Evolutionary conservation across 2,888 invertebrate genomes (phyloP), one percentile per base, ranked within the genome.

Genomic region (Mycalesis mineus): DNA sequence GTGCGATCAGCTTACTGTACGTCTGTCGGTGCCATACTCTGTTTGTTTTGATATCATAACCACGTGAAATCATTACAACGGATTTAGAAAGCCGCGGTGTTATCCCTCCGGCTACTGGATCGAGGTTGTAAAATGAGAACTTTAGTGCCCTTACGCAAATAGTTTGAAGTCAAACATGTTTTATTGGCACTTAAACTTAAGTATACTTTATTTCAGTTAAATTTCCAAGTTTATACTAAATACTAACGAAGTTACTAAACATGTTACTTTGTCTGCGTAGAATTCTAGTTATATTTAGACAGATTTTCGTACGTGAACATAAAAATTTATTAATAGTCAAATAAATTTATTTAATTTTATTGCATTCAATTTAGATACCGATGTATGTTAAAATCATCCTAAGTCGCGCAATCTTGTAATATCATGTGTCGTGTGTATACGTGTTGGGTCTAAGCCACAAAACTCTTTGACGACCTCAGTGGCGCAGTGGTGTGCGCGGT

Each of bases 11-110:
- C 15, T 11, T 15, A 33, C 9, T 4, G 14, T 1, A 9, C 17
- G 13, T 22, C 11, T n/a, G 33, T 17, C 13, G 13, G 17, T 42
- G 33, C 31, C 42, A 36, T 52, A 47, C 52, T 36, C 22, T 78
- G 78, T 82, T 82, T 83, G 74, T 83, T 84, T 83, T 80, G 67
- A 71, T 78, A 78, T 80, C 72, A 75, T 75, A 73, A 72, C 70
- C 73, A 69, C 70, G 72, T 74, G 74, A 77, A 74, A 68, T 74
- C 69, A 70, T 70, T 67, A 65, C 55, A 55, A 62, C 64, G 55
- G 58, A 66, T 62, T 64, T 65, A 63, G 60, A 62, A 60, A 48
- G 42, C 42, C 47, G 41, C 52, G n/a, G 13, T 36, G 41, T 57
- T 57, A 29, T 48, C 36, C 36, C 14, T 47, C 14, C 14, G 33